These are phyloP conservation scores for Silvanus unidentatus DNA, from an alignment of 2,888 invertebrate genomes.

Conservation along the genomic window DNA sequence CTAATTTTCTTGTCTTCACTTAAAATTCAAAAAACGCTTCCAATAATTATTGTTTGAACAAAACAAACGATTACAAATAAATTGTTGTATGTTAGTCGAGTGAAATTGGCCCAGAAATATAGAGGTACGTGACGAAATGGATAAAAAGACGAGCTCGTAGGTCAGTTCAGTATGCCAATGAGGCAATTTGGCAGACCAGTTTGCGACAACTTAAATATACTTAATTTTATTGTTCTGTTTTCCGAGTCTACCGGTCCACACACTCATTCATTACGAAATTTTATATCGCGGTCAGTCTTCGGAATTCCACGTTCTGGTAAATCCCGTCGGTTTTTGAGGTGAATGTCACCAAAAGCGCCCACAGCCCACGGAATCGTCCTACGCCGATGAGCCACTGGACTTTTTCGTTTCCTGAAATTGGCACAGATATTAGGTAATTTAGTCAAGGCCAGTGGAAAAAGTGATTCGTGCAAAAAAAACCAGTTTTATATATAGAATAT, in stretches of 20 bases:
- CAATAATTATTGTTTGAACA: too few species aligned
- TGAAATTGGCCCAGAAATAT: too few species aligned
- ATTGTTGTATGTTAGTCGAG: too few species aligned
- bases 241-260: conserved; percentile 2
- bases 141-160: background rate
- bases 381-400: background rate
- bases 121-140: background rate
- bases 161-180: conserved; percentile 7
- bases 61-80: too few species aligned
- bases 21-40: too few species aligned
- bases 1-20: too few species aligned
- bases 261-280: conserved; percentile 1
- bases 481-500: conserved; percentile 9
- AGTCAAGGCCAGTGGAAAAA: conserved; percentile 29
- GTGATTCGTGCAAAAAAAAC: conserved; percentile 14
- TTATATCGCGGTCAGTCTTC: background rate
- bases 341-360: too few species aligned
- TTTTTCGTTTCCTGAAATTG: conserved; percentile 14
- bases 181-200: conserved; percentile 33
- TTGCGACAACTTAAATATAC: conserved; percentile 14
- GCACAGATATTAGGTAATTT: conserved; percentile 35
- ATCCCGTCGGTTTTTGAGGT: too few species aligned
- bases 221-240: background rate
- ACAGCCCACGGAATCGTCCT: too few species aligned
- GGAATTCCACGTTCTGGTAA: too few species aligned